Evolutionary conservation across 2,113 vertebrate genomes (phyloP), one percentile per base, ranked within the genome.

Genomic region (Oreochromis aureus): DNA sequence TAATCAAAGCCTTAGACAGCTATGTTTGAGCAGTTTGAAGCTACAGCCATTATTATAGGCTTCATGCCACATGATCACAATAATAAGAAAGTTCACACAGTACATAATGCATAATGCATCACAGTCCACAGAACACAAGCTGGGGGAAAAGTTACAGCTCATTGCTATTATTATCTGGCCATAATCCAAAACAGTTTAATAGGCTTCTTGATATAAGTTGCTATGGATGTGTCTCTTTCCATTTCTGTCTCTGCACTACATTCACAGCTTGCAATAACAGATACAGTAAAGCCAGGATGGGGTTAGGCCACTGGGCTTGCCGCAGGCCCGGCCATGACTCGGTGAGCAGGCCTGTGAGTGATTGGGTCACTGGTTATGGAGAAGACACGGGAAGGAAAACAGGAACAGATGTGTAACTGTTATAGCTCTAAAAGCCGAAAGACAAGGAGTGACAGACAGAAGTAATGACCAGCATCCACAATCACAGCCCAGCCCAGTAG

Each of bases 61-160:
- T 93, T 91, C 90, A 93, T 93, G 91, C 87, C 89, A 92, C 90
- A 92, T 92, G 86, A 93, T 92, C 87, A 89, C 92, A 91, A 88
- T 93, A 93, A 94, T 93, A 89, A 81, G 81, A 87, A 92, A 86
- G 83, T 86, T 90, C 84, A 83, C 82, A 83, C 78, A 89, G 90
- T 85, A 87, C 84, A 92, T 92, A 87, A 91, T 90, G 56, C 91
- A 94, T 89, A 89, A 92, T 88, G 87, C 91, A 92, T 90, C 86
- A 88, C 84, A 91, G 87, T 88, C 86, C 82, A 34, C 78, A 87
- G 86, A 92, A 83, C 87, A 87, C 81, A 92, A 80, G 88, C 82
- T 86, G 88, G 84, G 71, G 81, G 83, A 83, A 93, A 93, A 90
- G 79, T 86, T 86, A 89, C 85, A 89, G 85, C 93, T 91, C 83